Percentiles rank a stretch among this genome's conserved stretches.
These are phyloP conservation scores for Channa maculata DNA, from an alignment of 2,113 vertebrate genomes.

Conservation along the genomic window DNA sequence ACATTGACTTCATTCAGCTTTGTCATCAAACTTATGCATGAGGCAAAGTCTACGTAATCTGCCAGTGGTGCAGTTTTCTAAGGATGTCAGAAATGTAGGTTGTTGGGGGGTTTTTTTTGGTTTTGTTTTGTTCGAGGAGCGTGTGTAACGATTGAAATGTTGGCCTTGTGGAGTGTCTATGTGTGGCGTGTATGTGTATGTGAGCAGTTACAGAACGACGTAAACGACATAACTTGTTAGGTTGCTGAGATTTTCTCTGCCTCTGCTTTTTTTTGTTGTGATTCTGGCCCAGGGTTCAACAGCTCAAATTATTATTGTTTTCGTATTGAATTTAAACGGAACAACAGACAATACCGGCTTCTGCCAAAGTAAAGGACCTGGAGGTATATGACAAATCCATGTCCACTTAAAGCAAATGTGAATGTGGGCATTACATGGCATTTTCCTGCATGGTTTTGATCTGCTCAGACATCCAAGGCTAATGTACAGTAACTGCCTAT, in stretches of 20 bases:
- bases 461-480: constrained; percentile 10
- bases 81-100: constrained; percentile 40
- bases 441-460: background rate
- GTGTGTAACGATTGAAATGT: constrained; percentile 15
- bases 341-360: background rate
- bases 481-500: background rate
- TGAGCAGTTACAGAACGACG: constrained; percentile 22
- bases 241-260: constrained; percentile 53
- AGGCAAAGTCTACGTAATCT: constrained; percentile 44
- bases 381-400: background rate
- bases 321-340: constrained; percentile 9
- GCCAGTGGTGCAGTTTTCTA: constrained; percentile 45
- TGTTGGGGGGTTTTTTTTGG: constrained; percentile 18
- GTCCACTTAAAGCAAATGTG: constrained; percentile 5
- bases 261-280: constrained; percentile 16
- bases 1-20: constrained; percentile 36
- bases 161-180: constrained; percentile 18
- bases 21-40: constrained; percentile 56
- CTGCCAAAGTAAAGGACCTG: constrained; percentile 49
- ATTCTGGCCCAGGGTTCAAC: constrained; percentile 27
- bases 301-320: constrained; percentile 18
- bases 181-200: background rate
- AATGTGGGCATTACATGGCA: background rate
- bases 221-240: constrained; percentile 55
- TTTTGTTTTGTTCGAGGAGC: constrained; percentile 5